Evolutionary conservation across 1,140 invertebrate species (phyloP).

Genomic region (Drosophila pachea): DNA sequence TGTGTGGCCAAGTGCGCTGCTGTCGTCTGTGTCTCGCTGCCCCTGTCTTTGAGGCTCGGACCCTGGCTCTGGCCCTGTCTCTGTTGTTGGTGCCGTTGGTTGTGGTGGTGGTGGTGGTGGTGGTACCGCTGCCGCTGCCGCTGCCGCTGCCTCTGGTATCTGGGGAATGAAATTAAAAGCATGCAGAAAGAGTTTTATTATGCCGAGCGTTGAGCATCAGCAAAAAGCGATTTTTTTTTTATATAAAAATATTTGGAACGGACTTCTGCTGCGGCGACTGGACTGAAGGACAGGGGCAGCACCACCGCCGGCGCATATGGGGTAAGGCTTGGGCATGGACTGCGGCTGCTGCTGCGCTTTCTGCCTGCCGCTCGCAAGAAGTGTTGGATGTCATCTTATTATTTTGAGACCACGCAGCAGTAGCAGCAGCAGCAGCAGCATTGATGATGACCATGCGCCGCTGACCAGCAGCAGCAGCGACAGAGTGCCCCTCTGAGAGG

Average conservation of each 20-base stretch:
- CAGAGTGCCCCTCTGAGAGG: slow-evolving; percentile 26
- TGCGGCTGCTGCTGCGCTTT: slow-evolving; percentile 42
- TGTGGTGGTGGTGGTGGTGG: neutral
- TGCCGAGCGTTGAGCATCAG: slow-evolving; percentile 33
- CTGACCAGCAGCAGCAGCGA: slow-evolving; percentile 42
- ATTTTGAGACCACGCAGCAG: slow-evolving; percentile 68
- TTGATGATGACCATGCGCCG: slow-evolving; percentile 72
- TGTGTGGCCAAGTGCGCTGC: slow-evolving; percentile 72
- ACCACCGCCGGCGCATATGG: slow-evolving; percentile 32
- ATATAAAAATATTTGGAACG: slow-evolving; percentile 72
- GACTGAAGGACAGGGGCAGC: slow-evolving; percentile 15
- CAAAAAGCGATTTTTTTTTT: slow-evolving; percentile 65
- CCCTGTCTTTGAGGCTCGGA: slow-evolving; percentile 6
- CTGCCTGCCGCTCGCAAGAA: slow-evolving; percentile 60
- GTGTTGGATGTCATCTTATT: slow-evolving; percentile 79
- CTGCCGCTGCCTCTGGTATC: slow-evolving; percentile 47
- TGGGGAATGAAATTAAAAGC: slow-evolving; percentile 68
- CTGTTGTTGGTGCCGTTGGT: slow-evolving; percentile 2
- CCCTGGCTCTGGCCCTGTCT: too few species aligned
- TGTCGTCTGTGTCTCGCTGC: slow-evolving; percentile 44
- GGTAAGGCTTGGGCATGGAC: slow-evolving; percentile 44
- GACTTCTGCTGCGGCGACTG: slow-evolving; percentile 45
- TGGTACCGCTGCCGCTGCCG: neutral
- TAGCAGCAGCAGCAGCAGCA: slow-evolving; percentile 42
- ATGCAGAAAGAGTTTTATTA: slow-evolving; percentile 71